Evolutionary conservation across 2,113 vertebrate genomes (phyloP).

Genomic region (Heteronetta atricapilla): DNA sequence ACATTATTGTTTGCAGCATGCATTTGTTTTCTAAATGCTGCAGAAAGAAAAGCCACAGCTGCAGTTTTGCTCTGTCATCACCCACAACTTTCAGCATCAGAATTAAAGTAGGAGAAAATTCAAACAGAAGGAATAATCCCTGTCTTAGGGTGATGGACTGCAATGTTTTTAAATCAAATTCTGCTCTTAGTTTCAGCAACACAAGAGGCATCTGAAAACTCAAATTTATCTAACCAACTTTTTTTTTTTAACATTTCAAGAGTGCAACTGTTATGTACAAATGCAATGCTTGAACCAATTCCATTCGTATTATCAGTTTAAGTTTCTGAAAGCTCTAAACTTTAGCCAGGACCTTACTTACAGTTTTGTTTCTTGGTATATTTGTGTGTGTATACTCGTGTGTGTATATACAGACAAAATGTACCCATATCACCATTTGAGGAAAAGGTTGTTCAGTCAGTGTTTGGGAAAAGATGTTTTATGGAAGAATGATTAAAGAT

Average conservation of each 20-base stretch:
- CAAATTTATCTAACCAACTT: not conserved
- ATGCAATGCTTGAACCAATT: not conserved
- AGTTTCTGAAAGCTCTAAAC: not conserved
- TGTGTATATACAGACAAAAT: not conserved
- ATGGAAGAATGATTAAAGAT: not conserved
- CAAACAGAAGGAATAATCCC: constrained; percentile 27
- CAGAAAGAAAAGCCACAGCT: constrained; percentile 45
- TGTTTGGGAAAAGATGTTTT: not conserved
- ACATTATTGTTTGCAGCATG: not conserved
- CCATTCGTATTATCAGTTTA: not conserved
- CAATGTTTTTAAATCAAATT: not conserved
- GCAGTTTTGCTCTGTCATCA: constrained; percentile 49
- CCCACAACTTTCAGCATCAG: constrained; percentile 2
- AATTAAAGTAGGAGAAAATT: constrained; percentile 26
- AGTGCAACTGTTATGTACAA: not conserved
- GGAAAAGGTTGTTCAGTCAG: not conserved
- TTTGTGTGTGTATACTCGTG: not conserved
- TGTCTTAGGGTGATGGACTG: not conserved
- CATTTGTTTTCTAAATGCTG: constrained; percentile 13
- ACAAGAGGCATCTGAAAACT: not conserved
- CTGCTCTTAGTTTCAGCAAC: not conserved
- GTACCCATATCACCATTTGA: not conserved
- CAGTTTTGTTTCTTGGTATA: not conserved
- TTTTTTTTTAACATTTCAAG: not conserved
- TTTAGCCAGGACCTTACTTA: not conserved